phyloP scores from a whole-genome alignment of 2,113 vertebrate species.

The Morone chrysops region DNA sequence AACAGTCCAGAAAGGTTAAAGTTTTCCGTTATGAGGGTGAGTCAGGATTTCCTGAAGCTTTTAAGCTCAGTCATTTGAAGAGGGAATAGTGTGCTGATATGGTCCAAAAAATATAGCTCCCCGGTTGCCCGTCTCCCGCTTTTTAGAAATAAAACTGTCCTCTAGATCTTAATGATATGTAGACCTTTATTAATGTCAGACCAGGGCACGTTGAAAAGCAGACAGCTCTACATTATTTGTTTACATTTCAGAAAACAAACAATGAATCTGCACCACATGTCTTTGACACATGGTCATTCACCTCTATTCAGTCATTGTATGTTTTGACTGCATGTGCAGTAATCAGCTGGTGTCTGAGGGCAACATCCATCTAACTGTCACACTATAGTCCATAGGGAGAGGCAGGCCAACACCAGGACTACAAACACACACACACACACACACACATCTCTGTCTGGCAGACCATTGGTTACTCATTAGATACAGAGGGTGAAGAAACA shows the following conservation, averaged over 20 bases:
- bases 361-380: constrained; percentile 79
- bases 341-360: constrained; percentile 70
- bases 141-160: constrained; percentile 29
- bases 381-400: constrained; percentile 60
- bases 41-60: constrained; percentile 47
- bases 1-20: constrained; percentile 44
- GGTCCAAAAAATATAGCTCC: constrained; percentile 39
- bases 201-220: constrained; percentile 32
- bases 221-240: constrained; percentile 17
- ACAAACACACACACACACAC: constrained; percentile 46
- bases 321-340: constrained; percentile 62
- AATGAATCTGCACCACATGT: constrained; percentile 23
- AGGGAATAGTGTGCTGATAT: constrained; percentile 47
- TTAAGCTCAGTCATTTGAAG: constrained; percentile 47
- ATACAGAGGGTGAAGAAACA: constrained; percentile 78
- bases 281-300: constrained; percentile 42
- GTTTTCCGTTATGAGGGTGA: constrained; percentile 44
- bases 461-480: constrained; percentile 83
- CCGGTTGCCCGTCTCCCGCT: constrained; percentile 17
- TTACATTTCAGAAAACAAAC: constrained; percentile 26
- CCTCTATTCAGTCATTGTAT: constrained; percentile 3
- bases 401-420: constrained; percentile 38
- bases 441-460: constrained; percentile 78
- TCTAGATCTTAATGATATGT: constrained; percentile 41
- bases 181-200: constrained; percentile 52